Percentiles rank a stretch among this genome's conserved stretches.
phyloP scores from a whole-genome alignment of 30 jellyfish, hydroid and myxozoan species.

The Catostylus mosaicus region DNA sequence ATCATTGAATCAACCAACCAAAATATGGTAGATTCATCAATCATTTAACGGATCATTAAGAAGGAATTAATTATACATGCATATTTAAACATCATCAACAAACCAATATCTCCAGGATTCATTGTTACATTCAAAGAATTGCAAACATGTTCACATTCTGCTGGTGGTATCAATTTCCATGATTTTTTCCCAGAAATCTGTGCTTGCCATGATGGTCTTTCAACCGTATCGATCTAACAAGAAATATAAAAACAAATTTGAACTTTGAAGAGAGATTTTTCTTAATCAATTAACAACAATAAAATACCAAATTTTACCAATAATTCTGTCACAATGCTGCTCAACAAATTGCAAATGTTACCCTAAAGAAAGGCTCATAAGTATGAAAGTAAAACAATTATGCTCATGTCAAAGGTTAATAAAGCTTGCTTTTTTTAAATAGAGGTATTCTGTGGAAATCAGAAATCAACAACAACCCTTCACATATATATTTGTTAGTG shows the following conservation, averaged over 20 bases:
- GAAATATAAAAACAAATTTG: not conserved
- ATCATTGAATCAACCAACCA: conserved; percentile 12
- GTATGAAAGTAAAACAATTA: no score
- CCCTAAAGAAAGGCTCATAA: no score
- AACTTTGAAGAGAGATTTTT: no score
- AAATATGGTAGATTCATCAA: not conserved
- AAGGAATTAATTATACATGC: not conserved
- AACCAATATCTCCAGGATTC: conserved; percentile 95
- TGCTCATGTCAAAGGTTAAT: no score
- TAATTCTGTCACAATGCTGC: no score
- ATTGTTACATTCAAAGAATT: conserved; percentile 69
- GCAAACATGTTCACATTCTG: conserved; percentile 94
- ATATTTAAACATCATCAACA: not conserved
- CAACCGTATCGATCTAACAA: conserved; percentile 86
- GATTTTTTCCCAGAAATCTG: conserved; percentile 89
- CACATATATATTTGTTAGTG: no score
- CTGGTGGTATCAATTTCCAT: conserved; percentile 93
- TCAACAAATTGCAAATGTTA: no score
- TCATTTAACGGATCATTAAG: not conserved
- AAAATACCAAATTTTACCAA: no score
- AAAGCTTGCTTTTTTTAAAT: no score
- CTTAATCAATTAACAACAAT: no score
- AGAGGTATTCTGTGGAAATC: no score
- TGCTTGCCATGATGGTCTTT: conserved; percentile 99
- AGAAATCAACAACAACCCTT: no score